Evolutionary conservation across 2,113 vertebrate genomes (phyloP).

Genomic region (Scophthalmus maximus): DNA sequence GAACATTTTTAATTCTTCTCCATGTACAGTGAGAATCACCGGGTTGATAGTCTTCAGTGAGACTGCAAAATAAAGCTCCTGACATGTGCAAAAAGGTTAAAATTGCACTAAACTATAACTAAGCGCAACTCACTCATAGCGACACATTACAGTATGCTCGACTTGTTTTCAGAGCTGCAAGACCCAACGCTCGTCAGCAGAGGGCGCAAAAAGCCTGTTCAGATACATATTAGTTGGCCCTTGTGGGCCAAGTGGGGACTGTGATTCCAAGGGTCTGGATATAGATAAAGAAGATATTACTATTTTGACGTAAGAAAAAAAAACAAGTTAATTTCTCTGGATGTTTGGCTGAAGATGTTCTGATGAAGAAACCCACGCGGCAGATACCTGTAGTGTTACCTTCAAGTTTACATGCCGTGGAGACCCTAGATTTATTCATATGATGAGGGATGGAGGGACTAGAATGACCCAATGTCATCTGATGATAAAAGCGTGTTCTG

Average conservation of each 20-base stretch:
- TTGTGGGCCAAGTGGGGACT: neutral
- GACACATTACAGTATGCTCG: neutral
- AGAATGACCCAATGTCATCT: constrained; percentile 43
- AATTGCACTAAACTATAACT: neutral
- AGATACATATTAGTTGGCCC: neutral
- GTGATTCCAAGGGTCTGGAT: neutral
- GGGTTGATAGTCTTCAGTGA: neutral
- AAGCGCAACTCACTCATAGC: neutral
- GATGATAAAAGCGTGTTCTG: neutral
- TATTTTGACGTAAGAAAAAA: neutral
- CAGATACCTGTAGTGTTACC: neutral
- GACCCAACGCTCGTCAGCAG: constrained; percentile 45
- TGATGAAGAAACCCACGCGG: neutral
- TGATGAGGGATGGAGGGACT: no score
- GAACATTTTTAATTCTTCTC: no score
- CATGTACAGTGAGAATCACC: no score
- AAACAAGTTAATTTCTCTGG: no score
- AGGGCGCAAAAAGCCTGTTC: constrained; percentile 53
- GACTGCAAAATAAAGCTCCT: neutral
- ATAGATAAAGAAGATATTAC: neutral
- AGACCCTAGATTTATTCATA: no score
- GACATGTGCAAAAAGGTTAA: neutral
- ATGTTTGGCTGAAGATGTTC: neutral
- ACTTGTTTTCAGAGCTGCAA: neutral
- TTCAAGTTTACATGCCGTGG: no score